Base-by-base conservation (phyloP, 2,113 vertebrate genomes). In the Etia nguti region DNA sequence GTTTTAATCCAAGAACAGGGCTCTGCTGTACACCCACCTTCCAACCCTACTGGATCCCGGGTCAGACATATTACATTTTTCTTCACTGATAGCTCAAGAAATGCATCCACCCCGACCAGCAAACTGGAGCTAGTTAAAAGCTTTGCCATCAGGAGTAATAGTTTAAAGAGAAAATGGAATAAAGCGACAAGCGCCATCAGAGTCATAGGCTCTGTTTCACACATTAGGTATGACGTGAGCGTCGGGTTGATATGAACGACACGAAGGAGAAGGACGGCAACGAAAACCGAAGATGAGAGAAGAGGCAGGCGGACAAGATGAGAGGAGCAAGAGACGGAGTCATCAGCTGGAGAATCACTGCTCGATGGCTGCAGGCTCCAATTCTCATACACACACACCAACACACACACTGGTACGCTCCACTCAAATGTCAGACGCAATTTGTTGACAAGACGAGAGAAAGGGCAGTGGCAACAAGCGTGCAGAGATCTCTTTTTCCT, bases 381-480 rank as follows among this genome's bases (percentile, higher is more conserved):
- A 80, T 54, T 75, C 88, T 65, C 83, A 20, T 2, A 29, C 75
- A 55, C 84, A 65, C 48, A 38, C 60, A 65, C 80, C 34, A 84
- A 73, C 89, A 36, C 82, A 57, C 68, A 38, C n/a, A 10, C 34
- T 12, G 29, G n/a, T 22, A 77, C 8, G 24, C 82, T 86, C 93
- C 95, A 94, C 89, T 95, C 68, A 97, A 97, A 97, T 97, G 97
- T 97, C 97, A 97, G 89, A 94, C 94, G 89, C 94, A 95, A 97
- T 97, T 97, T 96, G 87, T 94, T 94, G 92, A 95, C 90, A 86
- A 87, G 90, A 90, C 57, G 85, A 91, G 92, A 96, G 94, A 96
- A 95, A 95, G 93, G 95, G 95, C 96, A 96, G 95, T 85, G 11
- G 48, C 89, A 89, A 83, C 82, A 70, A 80, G 82, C 77, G 57